These are phyloP conservation scores for Zoanthus sansibaricus DNA, from an alignment of 92 coral and sea anemone species.

Conservation along the genomic window DNA sequence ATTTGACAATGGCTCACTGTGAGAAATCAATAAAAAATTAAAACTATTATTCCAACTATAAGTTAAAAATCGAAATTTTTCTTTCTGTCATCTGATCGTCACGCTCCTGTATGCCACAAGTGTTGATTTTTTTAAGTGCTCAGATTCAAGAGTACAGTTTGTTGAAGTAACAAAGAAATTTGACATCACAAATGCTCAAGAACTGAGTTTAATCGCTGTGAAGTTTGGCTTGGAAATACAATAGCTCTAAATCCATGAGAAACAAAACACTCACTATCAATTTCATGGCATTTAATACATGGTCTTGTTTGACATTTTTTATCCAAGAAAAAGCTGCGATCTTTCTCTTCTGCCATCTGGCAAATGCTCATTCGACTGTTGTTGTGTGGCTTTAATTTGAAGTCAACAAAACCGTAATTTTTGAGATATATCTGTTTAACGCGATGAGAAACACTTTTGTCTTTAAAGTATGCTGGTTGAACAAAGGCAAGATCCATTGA, in stretches of 20 bases:
- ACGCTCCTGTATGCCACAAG: neutral
- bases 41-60: neutral
- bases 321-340: neutral
- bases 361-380: conserved; percentile 14
- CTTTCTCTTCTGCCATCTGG: neutral
- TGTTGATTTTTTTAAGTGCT: neutral
- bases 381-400: neutral
- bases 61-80: neutral
- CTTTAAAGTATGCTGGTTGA: neutral
- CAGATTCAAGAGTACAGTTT: neutral
- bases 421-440: neutral
- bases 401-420: neutral
- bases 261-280: neutral
- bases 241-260: conserved; percentile 12
- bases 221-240: conserved; percentile 4
- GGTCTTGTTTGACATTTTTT: neutral
- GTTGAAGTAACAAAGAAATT: conserved; percentile 7
- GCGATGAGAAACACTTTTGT: conserved; percentile 26
- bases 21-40: conserved; percentile 12
- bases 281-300: conserved; percentile 5
- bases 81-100: neutral
- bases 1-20: neutral
- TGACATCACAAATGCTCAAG: conserved; percentile 11
- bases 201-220: conserved; percentile 11
- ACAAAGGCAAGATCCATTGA: neutral